Base-by-base conservation (phyloP, 2,888 invertebrate genomes). In the Smittia sp. region DNA sequence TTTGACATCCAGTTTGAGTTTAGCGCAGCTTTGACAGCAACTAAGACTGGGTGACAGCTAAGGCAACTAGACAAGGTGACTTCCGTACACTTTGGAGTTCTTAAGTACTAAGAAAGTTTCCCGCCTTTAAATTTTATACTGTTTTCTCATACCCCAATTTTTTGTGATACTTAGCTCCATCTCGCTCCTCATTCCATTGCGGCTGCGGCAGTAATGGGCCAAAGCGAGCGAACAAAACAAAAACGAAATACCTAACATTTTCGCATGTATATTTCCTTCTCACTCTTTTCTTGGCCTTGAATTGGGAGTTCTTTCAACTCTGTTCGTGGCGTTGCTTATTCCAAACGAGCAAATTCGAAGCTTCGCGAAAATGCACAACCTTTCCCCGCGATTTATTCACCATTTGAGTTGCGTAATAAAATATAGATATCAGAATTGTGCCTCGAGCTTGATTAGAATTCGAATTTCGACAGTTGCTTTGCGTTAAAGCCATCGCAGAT, bases 301-400 rank as follows among this genome's bases (percentile, higher is more conserved):
- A 54, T 70, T 25, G 41, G 15, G 18, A 46, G 69, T 70, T 70
- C 69, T 70, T 70, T 70, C 68, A 70, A 70, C 69, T 54, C 68
- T 41, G 22, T 68, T 11, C 41, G 20, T 24, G 11, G 52, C 54
- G 25, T 52, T 70, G 15, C 54, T 52, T 70, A 6, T 52, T 58
- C 46, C 46, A 58, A 58, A 22, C n/a, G 18, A 58, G 11, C 2
- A 9, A 20, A 22, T 58, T 58, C 22, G 58, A 58, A 58, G 22
- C 22, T 7, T n/a, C 3, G 9, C 18, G n/a, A 58, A 58, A 58
- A 58, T 58, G 58, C 58, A 58, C 58, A 58, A 58, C 11, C 11
- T 38, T 38, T 38, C 11, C 38, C 38, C 11, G 58, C 18, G 3
- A 58, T 22, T 58, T 18, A 22, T 58, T 58, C 46, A 46, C 9